Percentiles rank a stretch among this genome's conserved stretches.
These are phyloP conservation scores for Argynnis bischoffii DNA, from an alignment of 2,888 invertebrate species.

Conservation along the genomic window DNA sequence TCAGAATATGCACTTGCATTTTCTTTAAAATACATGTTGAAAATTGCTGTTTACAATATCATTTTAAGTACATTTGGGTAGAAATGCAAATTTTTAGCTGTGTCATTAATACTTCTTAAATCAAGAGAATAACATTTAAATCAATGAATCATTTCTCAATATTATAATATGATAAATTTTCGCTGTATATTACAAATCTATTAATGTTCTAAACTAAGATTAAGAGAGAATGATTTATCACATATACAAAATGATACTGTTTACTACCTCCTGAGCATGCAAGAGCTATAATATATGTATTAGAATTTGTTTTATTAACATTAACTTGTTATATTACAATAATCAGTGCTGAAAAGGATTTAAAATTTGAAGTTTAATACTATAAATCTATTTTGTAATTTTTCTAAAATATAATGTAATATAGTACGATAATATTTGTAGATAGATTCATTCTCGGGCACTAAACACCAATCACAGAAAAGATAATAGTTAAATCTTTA, in stretches of 20 bases:
- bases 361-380: conserved; percentile 32
- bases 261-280: conserved; percentile 30
- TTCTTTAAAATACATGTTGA: conserved; percentile 43
- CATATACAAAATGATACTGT: conserved; percentile 38
- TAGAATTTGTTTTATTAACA: conserved; percentile 29
- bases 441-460: conserved; percentile 59
- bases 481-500: conserved; percentile 44
- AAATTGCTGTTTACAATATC: conserved; percentile 52
- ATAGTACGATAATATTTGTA: conserved; percentile 58
- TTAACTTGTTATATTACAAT: conserved; percentile 33
- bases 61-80: conserved; percentile 67
- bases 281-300: conserved; percentile 25
- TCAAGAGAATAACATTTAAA: conserved; percentile 27
- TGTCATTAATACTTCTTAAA: conserved; percentile 33
- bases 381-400: conserved; percentile 43
- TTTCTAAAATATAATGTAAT: conserved; percentile 56
- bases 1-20: conserved; percentile 47
- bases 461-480: conserved; percentile 49
- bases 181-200: conserved; percentile 27
- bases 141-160: conserved; percentile 11
- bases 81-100: conserved; percentile 39
- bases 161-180: conserved; percentile 9
- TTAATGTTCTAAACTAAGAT: conserved; percentile 29
- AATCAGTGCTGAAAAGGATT: conserved; percentile 28
- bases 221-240: conserved; percentile 39